These are phyloP conservation scores for Vicugna pacos DNA, from an alignment of 2,113 vertebrate species.

Conservation along the genomic window DNA sequence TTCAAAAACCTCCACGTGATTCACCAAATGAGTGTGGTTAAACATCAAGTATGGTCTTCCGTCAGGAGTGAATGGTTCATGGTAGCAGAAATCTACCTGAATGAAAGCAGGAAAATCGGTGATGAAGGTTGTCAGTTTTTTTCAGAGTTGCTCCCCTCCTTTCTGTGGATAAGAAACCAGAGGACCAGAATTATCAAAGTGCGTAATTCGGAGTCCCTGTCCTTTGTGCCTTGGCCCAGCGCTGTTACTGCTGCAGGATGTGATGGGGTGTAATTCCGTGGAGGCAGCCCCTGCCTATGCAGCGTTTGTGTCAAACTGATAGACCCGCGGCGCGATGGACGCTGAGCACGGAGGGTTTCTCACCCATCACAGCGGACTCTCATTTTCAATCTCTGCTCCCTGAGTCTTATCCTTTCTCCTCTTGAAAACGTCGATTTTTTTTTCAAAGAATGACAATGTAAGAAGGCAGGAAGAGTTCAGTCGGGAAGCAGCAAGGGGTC, in stretches of 20 bases:
- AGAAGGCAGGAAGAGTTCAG: not conserved
- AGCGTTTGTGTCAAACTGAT: not conserved
- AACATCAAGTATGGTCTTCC: not conserved
- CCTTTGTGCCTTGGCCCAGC: not conserved
- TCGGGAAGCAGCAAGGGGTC: not conserved
- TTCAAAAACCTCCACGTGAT: not conserved
- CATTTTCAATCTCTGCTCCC: not conserved
- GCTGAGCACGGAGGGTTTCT: not conserved
- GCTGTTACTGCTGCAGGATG: rapidly evolving
- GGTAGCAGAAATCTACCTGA: not conserved
- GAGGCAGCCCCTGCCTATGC: not conserved
- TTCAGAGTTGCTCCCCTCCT: not conserved
- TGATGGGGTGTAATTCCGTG: not conserved
- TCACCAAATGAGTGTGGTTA: not conserved
- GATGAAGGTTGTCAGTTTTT: not conserved
- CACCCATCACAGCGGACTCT: not conserved
- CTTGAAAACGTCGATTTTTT: not conserved
- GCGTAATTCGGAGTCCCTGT: rapidly evolving
- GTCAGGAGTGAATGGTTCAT: not conserved
- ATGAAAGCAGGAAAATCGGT: rapidly evolving
- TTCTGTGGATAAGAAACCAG: not conserved
- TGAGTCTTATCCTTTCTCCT: not conserved
- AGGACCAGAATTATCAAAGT: not conserved
- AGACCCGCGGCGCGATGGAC: rapidly evolving
- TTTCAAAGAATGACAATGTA: not conserved